These are phyloP conservation scores for Rhamnusium bicolor DNA, from an alignment of 2,888 invertebrate species.

Conservation along the genomic window DNA sequence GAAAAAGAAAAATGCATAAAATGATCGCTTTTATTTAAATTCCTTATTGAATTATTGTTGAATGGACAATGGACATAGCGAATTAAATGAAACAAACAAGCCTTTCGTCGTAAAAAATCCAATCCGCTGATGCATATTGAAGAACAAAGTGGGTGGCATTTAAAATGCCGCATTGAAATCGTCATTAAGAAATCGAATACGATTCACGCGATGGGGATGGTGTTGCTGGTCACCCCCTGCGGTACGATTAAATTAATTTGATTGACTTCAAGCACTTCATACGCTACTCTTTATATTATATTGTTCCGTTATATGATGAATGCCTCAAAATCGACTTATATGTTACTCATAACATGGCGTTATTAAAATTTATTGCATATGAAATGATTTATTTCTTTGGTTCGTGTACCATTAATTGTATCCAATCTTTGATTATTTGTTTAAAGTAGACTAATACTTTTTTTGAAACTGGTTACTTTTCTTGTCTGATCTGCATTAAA, in stretches of 20 bases:
- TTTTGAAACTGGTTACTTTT: too few relatives aligned
- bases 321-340: slow-evolving; percentile 10
- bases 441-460: too few relatives aligned
- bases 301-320: slow-evolving; percentile 32
- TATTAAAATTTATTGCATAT: neutral
- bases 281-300: slow-evolving; percentile 25
- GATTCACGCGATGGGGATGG: slow-evolving; percentile 39
- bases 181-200: slow-evolving; percentile 35
- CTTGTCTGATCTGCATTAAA: too few relatives aligned
- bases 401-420: neutral
- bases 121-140: slow-evolving; percentile 21
- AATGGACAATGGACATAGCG: slow-evolving; percentile 43
- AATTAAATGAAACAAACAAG: slow-evolving; percentile 38
- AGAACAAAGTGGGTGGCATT: slow-evolving; percentile 49
- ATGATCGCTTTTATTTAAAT: slow-evolving; percentile 43
- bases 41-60: slow-evolving; percentile 41
- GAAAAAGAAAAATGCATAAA: slow-evolving; percentile 16
- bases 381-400: neutral
- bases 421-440: neutral
- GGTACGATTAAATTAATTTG: slow-evolving; percentile 51
- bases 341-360: neutral
- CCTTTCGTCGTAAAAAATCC: slow-evolving; percentile 27
- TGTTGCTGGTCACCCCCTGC: slow-evolving; percentile 46
- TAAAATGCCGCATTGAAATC: slow-evolving; percentile 37
- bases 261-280: slow-evolving; percentile 42